A percentile compares a stretch with the other conserved stretches of the same genome.
Evolutionary conservation across 2,797 vertebrate genomes (phyloP).

Genomic region (Sebastes vulpes): DNA sequence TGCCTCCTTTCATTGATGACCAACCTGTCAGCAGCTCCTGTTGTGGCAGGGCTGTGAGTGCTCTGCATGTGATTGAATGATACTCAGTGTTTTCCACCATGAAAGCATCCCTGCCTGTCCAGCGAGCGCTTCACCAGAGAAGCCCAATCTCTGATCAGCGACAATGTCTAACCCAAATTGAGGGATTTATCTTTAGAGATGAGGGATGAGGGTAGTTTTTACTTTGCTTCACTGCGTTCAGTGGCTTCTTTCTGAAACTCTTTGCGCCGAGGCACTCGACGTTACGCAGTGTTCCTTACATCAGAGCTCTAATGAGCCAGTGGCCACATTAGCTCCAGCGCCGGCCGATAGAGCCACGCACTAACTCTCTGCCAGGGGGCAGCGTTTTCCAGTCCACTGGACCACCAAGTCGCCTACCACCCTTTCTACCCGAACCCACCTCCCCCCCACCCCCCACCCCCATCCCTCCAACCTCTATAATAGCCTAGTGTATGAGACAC

Average conservation of each 20-base stretch:
- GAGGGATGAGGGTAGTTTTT: slow-evolving; percentile 19
- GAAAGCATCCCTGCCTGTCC: slow-evolving; percentile 54
- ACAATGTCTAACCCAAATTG: slow-evolving; percentile 52
- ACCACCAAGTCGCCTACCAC: slow-evolving; percentile 68
- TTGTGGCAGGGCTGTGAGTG: slow-evolving; percentile 54
- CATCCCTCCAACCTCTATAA: slow-evolving; percentile 39
- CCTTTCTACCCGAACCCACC: slow-evolving; percentile 20
- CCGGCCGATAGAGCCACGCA: slow-evolving; percentile 52
- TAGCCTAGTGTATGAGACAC: slow-evolving; percentile 42
- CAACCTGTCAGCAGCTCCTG: slow-evolving; percentile 78
- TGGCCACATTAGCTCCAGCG: slow-evolving; percentile 73
- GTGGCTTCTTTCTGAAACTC: slow-evolving; percentile 44
- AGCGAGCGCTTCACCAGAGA: slow-evolving; percentile 32
- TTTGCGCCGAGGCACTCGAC: slow-evolving; percentile 46
- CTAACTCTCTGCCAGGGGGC: slow-evolving; percentile 69
- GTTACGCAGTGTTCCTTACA: slow-evolving; percentile 65
- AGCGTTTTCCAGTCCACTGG: slow-evolving; percentile 82
- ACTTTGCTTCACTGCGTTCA: slow-evolving; percentile 50
- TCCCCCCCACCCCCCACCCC: not conserved
- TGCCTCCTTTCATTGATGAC: slow-evolving; percentile 71
- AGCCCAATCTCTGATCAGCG: slow-evolving; percentile 38
- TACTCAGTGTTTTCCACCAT: slow-evolving; percentile 16
- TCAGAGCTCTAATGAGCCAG: slow-evolving; percentile 79
- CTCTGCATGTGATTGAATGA: slow-evolving; percentile 52
- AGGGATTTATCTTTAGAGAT: slow-evolving; percentile 57